phyloP scores from a whole-genome alignment of 2,888 invertebrate genomes.

The Eupeodes luniger region DNA sequence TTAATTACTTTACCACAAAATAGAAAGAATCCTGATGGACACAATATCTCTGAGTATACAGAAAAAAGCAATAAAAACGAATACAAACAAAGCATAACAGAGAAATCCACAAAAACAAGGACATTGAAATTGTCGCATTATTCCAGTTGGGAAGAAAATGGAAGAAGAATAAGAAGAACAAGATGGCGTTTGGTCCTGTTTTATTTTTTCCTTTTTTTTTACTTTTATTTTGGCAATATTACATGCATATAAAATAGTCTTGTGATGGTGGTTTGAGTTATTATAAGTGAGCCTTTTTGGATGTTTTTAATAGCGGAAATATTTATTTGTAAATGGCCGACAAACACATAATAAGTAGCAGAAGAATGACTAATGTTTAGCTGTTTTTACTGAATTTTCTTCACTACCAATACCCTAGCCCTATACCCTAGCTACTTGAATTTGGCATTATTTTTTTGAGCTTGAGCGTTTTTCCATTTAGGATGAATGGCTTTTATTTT shows the following conservation, averaged over 20 bases:
- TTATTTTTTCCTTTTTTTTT: background rate
- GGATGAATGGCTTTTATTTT: conserved; percentile 58
- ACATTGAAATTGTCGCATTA: conserved; percentile 56
- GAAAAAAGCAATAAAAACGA: conserved; percentile 44
- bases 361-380: conserved; percentile 45
- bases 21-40: conserved; percentile 12
- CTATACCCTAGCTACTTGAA: background rate
- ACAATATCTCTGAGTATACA: conserved; percentile 2
- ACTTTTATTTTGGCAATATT: conserved; percentile 7
- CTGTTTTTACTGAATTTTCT: background rate
- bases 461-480: background rate
- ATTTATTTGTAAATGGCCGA: conserved; percentile 58
- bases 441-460: background rate
- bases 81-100: conserved; percentile 34
- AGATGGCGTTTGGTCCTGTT: background rate
- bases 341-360: conserved; percentile 11
- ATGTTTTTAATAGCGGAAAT: conserved; percentile 57
- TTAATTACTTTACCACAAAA: conserved; percentile 72
- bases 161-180: no score
- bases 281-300: conserved; percentile 34
- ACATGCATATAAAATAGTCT: background rate
- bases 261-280: conserved; percentile 10
- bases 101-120: conserved; percentile 15
- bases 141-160: conserved; percentile 25
- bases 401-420: background rate